Evolutionary conservation across 1,140 invertebrate species (phyloP), one percentile per base, ranked within the genome.

Genomic region (Aphidius ervi): DNA sequence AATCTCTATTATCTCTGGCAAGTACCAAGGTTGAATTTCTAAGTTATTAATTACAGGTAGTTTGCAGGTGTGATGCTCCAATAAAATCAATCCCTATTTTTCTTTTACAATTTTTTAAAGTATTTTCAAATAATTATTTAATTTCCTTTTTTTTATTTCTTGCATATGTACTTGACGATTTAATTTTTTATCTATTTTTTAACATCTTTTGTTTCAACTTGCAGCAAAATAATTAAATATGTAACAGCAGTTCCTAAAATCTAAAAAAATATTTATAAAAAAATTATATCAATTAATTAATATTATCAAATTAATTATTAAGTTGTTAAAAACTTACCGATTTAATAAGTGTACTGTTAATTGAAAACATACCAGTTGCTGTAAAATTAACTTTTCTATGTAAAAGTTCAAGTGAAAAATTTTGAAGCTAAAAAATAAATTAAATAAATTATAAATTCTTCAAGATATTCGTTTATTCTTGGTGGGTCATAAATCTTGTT

Each of bases 401-500:
- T 55, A 84, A 68, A 41, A 85, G 68, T 65, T 85, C 84, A 41
- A 83, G 74, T 42, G 83, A 82, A 64, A 86, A 85, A 43, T 82
- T 76, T 67, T 85, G 81, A 42, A 85, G 67, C 39, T 82, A 66
- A 43, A 59, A 59, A 42, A 50, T 48, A 42, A 42, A 31, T 31
- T 31, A 8, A 9, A 4, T 8, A 6, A 50, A 5, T 50, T 16
- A 16, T 16, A 16, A 16, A 31, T 50, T 23, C 5, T 23, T 23
- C 20, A 23, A 23, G 7, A 4, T 50, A 23, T 23, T 43, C 9
- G 1, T 7, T 43, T 1, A 43, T 43, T 43, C 42, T 43, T 7
- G 42, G 42, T 1, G 9, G 9, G 6, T 7, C 1, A 43, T 43
- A n/a, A n/a, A n/a, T n/a, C n/a, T n/a, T 7, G 9, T 43, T 43